Evolutionary conservation across 2,888 invertebrate species (phyloP).

Genomic region (Pasiphila rectangulata): DNA sequence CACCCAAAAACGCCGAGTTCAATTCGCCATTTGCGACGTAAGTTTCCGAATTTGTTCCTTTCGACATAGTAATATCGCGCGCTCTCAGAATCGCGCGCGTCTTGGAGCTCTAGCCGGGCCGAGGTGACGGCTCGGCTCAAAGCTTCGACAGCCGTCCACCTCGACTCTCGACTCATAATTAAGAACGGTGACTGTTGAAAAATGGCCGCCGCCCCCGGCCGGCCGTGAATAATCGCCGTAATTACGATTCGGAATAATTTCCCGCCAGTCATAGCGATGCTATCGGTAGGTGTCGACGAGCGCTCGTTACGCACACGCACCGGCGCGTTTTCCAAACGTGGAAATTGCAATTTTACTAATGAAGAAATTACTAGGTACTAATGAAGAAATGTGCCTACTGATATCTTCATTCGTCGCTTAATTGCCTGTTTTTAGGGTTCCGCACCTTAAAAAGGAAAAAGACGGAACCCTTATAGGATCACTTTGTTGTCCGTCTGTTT

Average conservation of each 20-base stretch:
- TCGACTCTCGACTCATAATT: slow-evolving; percentile 78
- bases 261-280: slow-evolving; percentile 81
- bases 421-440: too few species aligned
- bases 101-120: slow-evolving; percentile 58
- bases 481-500: too few species aligned
- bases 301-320: slow-evolving; percentile 78
- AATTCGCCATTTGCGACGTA: too few species aligned
- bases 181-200: slow-evolving; percentile 82
- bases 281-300: slow-evolving; percentile 80
- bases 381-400: not conserved
- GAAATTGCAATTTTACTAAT: slow-evolving; percentile 60
- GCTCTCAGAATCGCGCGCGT: slow-evolving; percentile 33
- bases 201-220: slow-evolving; percentile 81
- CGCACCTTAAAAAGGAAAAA: too few species aligned
- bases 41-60: not conserved
- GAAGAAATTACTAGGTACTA: slow-evolving; percentile 2
- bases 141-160: slow-evolving; percentile 80
- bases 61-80: slow-evolving; percentile 24
- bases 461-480: too few species aligned
- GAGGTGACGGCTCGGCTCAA: slow-evolving; percentile 79
- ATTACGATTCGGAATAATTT: slow-evolving; percentile 81
- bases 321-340: slow-evolving; percentile 42
- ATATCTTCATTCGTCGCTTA: not conserved
- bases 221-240: slow-evolving; percentile 81
- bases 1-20: too few species aligned